A percentile compares a stretch with the other conserved stretches of the same genome.
phyloP scores from a whole-genome alignment of 2,113 vertebrate species.

The Loxodonta africana region DNA sequence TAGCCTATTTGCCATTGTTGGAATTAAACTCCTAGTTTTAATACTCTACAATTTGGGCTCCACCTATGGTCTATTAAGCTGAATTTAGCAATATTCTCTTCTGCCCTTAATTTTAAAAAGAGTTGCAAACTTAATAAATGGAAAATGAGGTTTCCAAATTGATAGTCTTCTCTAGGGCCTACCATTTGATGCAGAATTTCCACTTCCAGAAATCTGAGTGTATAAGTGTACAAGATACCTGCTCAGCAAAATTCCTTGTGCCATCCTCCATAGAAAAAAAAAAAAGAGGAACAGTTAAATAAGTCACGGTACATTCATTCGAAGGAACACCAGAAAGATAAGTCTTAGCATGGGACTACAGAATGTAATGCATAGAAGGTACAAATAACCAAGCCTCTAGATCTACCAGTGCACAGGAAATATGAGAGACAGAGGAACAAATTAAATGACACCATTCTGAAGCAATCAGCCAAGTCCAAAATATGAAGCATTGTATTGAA shows the following conservation, averaged over 20 bases:
- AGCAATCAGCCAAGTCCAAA: not conserved
- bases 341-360: not conserved
- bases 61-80: not conserved
- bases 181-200: not conserved
- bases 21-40: not conserved
- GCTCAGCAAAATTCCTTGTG: not conserved
- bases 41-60: not conserved
- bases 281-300: not conserved
- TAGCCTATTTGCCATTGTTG: not conserved
- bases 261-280: not conserved
- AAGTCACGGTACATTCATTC: not conserved
- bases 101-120: not conserved
- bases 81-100: not conserved
- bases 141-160: not conserved
- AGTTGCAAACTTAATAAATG: not conserved
- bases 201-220: not conserved
- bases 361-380: not conserved
- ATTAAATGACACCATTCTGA: not conserved
- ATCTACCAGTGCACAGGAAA: not conserved
- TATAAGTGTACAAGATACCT: not conserved
- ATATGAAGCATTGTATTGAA: not conserved
- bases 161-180: not conserved
- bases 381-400: not conserved
- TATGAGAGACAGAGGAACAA: not conserved
- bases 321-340: not conserved